Base-by-base conservation (phyloP, 2,797 vertebrate species). In the Pogonophryne albipinna region DNA sequence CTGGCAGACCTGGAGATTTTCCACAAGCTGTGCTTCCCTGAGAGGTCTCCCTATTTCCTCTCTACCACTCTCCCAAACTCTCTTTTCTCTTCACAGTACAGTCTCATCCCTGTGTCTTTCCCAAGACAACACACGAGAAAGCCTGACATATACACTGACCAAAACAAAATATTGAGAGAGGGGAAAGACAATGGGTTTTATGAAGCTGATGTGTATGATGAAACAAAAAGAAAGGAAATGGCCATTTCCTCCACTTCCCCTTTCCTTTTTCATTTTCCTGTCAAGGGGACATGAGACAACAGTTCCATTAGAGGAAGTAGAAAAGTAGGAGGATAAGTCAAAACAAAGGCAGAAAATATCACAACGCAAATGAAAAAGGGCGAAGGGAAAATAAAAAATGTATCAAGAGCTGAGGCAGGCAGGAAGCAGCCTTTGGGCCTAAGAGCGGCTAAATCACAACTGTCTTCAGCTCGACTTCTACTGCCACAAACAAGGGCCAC, bases 1-100 rank as follows among this genome's bases (percentile, higher is more conserved):
- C 94, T 95, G 95, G 95, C 94, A 95, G 88, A 74, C 46, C 80
- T 73, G 84, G 88, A 95, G 91, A 89, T 91, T 95, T 95, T 95
- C 94, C 95, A 94, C 89, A 89, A 88, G 90, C 90, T 92, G 45
- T 78, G 85, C 87, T 88, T 92, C 93, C 93, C 86, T 90, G 31
- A 78, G 80, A 89, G 88, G 65, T 87, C 72, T 73, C 66, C 62
- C 82, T 73, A 71, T 82, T 82, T 79, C 75, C 61, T 75, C 67
- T 69, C 69, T 46, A 61, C 50, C 56, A 66, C 59, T 71, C 51
- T 82, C 66, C 60, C 44, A 6, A 57, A 64, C 74, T 74, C 57
- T 65, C 60, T 42, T 63, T 78, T 61, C 31, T 57, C 72, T 41
- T 55, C 50, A 38, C 34, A 38, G 34, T 2, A 60, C 6, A 15